Base-by-base conservation (phyloP, 2,113 vertebrate genomes). In the Acanthochromis polyacanthus region DNA sequence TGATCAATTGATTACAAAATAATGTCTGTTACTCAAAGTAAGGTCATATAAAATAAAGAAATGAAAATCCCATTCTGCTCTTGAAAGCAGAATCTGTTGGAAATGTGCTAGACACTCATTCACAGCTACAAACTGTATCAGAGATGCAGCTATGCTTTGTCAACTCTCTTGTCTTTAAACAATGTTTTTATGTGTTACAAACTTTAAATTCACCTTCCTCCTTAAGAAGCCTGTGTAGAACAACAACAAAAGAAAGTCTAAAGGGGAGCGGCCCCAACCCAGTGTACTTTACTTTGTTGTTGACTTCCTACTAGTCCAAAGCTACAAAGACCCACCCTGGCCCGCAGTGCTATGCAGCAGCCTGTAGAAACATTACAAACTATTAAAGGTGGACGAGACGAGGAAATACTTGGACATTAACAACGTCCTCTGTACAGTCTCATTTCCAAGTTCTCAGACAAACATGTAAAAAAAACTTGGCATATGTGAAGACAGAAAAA, bases 401-500 rank as follows among this genome's bases (percentile, higher is more conserved):
- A 57, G 32, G 30, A 43, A 38, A 46, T 28, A 25, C 36, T 36
- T 20, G 2, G 43, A 67, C 63, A 77, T 48, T 28, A 48, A 25
- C 30, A 66, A 57, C 4, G 30, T 45, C 58, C 43, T 80, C 10
- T 20, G 56, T 15, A 23, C 30, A 60, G 40, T 56, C 14, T 61
- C 1, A 68, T 80, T 71, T 80, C 52, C 46, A 19, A 5, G 9
- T 48, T 65, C 19, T 16, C 58, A 66, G 45, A 75, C 48, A 50
- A 48, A 67, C 40, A 71, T 15, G 22, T 3, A n/a, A 58, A 48
- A 11, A 38, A 1, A 5, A 63, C 0, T 51, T 17, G 16, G 17
- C 19, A 28, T 53, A n/a, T 17, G 17, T 19, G 19, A 4, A 71
- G 38, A 79, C 40, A 85, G 30, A 62, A 70, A 56, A 65, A 57